Evolutionary conservation across 2,797 vertebrate species (phyloP), one percentile per base, ranked within the genome.

Genomic region (Pantherophis vulpinus): DNA sequence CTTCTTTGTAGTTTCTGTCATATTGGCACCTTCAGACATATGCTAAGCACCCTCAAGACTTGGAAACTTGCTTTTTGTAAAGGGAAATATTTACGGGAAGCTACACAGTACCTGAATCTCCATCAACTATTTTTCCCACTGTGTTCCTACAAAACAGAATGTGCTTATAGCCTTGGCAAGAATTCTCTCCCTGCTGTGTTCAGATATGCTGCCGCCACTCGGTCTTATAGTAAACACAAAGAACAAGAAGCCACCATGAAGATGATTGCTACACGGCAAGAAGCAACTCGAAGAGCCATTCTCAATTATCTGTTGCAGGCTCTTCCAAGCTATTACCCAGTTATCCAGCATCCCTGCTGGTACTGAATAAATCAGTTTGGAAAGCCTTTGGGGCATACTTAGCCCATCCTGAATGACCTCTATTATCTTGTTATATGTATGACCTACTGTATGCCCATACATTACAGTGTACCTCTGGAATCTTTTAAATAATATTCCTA

Each of bases 361-460:
- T 54, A 89, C 14, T 89, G 79, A 90, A 66, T 27, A 92, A 66
- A 51, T 94, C 89, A 51, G 3, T 54, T 89, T n/a, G 92, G 13
- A 93, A 93, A 93, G n/a, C 23, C 56, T 61, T 70, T 56, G 58
- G 32, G 89, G 91, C 61, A 12, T 16, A 70, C 93, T 94, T 93
- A 91, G 66, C 70, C 66, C 66, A 89, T 92, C 63, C 63, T 91
- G 90, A 91, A 88, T 79, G 58, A 86, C 89, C 32, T 89, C 90
- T 66, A 92, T 93, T 93, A 70, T 66, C 87, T 66, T 89, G 91
- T 59, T 63, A 55, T 90, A 70, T 90, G 32, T 74, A 55, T 90
- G 92, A 94, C 4, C 83, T 91, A 83, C 42, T 83, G 42, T 12
- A 63, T n/a, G 92, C 11, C 60, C 27, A 32, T 4, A 88, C 47